Conservation (phyloP, 2,888 invertebrate genomes). For the Drosophila affinis region DNA sequence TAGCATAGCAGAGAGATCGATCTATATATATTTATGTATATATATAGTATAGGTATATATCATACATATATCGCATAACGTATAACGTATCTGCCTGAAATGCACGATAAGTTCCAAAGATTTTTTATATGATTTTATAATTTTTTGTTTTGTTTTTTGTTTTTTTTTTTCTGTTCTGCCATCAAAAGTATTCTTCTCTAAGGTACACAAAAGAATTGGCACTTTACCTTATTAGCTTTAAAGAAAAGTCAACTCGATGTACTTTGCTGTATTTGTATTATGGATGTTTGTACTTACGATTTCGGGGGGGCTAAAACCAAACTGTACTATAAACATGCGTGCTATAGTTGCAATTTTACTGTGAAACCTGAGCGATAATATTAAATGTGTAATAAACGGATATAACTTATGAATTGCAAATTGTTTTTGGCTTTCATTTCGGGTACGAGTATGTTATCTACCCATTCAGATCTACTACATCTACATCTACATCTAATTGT, state of each 20-base stretch:
- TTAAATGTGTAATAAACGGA: too few relatives aligned
- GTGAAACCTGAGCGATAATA: constrained; percentile 23
- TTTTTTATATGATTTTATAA: neutral
- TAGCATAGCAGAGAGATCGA: constrained; percentile 18
- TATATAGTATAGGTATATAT: constrained; percentile 30
- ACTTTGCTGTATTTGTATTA: constrained; percentile 19
- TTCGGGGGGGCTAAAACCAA: constrained; percentile 9
- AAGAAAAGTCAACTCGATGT: neutral
- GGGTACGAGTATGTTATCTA: too few relatives aligned
- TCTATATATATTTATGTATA: constrained; percentile 27
- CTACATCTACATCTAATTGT: too few relatives aligned
- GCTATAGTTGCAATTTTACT: constrained; percentile 39
- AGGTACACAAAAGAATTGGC: neutral
- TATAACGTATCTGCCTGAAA: constrained; percentile 8
- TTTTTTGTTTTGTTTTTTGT: neutral
- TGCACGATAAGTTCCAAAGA: constrained; percentile 15
- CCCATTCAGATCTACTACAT: too few relatives aligned
- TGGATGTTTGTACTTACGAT: constrained; percentile 29
- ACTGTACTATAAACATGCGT: constrained; percentile 9
- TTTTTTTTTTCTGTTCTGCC: neutral
- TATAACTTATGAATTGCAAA: too few relatives aligned
- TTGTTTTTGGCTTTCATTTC: too few relatives aligned
- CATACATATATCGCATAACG: constrained; percentile 17
- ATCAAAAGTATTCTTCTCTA: constrained; percentile 14
- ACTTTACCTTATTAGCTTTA: neutral